Base-by-base conservation (phyloP, 1,140 invertebrate species). In the Drosophila bipectinata region DNA sequence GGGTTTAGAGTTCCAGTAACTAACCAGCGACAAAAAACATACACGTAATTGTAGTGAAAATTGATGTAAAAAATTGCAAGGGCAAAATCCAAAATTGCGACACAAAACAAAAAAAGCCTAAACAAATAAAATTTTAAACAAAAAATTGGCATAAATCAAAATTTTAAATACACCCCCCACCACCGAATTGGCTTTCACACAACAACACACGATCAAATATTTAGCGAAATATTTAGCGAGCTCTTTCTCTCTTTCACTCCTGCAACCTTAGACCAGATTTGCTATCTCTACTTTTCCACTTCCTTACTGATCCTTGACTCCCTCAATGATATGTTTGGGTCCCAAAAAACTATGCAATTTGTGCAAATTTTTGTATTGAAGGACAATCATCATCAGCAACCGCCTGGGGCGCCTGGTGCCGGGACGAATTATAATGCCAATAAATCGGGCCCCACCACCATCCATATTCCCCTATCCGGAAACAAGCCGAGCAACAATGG, bases 401-500 rank as follows among this genome's bases (percentile, higher is more conserved):
- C 57, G 7, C 67, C 79, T n/a, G 67, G 57, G 21, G 41, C 74
- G 24, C 41, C 41, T n/a, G 66, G 32, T 30, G 14, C 66, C 3
- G 51, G 72, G 34, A 14, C 54, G 18, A 64, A 91, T 84, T 76
- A 85, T 90, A 93, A 73, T 91, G 15, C 60, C 8, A 72, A 71
- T 10, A 72, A 54, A 47, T 24, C 78, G 21, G 84, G 72, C 26
- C 80, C 84, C 24, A 89, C 77, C 45, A 90, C 78, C 39, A 91
- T 90, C 56, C 80, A 88, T 92, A 93, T 90, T 87, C 93, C 82
- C 94, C 94, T 99, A 6, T 77, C 77, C 39, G 90, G 84, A 21
- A 72, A 56, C 54, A 81, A 67, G 15, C 62, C 53, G 15, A 68
- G 66, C 94, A 98, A 97, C 59, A 48, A 98, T 98, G 76, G 60